A percentile compares a stretch with the other conserved stretches of the same genome.
These are phyloP conservation scores for Onychomys arenicola DNA, from an alignment of 2,797 vertebrate species.

Conservation along the genomic window DNA sequence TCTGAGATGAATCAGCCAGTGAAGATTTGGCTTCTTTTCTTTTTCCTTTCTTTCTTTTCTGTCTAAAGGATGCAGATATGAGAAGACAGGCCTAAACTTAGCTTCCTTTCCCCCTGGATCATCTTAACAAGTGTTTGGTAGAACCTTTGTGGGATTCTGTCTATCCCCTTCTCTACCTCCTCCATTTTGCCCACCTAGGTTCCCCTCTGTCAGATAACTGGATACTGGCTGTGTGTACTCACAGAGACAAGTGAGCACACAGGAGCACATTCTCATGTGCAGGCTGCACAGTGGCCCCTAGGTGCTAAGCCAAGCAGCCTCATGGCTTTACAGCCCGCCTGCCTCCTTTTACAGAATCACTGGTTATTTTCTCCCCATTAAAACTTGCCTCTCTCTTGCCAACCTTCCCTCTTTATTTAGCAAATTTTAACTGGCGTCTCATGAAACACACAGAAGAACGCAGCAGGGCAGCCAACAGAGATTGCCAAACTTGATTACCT, in stretches of 20 bases:
- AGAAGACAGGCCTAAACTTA: background rate
- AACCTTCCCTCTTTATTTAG: conserved; percentile 73
- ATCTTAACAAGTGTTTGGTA: background rate
- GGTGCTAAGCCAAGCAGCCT: background rate
- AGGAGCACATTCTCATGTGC: too few species aligned
- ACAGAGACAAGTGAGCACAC: background rate
- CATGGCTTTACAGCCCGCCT: background rate
- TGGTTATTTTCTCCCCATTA: conserved; percentile 22
- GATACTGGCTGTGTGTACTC: background rate
- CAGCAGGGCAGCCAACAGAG: conserved; percentile 25
- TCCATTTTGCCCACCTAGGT: background rate
- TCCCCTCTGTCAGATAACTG: background rate
- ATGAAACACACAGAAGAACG: conserved; percentile 55
- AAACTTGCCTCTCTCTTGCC: conserved; percentile 48
- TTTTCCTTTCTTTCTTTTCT: background rate
- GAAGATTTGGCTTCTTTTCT: background rate
- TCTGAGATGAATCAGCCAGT: background rate
- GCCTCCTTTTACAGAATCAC: background rate
- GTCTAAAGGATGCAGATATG: background rate
- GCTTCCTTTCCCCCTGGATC: background rate
- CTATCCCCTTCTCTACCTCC: background rate
- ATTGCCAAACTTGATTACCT: conserved; percentile 66
- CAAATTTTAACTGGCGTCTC: conserved; percentile 75
- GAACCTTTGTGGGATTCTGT: background rate
- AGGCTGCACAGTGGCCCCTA: too few species aligned